Conservation (phyloP, 2,797 vertebrate genomes). For the Cuniculus paca region DNA sequence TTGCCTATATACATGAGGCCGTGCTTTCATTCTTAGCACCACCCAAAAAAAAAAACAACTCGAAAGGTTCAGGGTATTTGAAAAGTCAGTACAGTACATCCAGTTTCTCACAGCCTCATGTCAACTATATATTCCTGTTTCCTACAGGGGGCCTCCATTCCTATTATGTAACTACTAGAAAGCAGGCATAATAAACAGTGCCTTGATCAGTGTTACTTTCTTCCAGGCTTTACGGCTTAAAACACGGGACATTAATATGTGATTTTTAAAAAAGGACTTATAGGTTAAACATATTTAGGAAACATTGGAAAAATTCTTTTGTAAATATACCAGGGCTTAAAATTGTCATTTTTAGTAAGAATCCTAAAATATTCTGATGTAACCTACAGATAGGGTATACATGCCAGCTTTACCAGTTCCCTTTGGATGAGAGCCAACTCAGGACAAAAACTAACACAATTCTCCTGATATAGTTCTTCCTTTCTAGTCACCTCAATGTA, state of each 20-base stretch:
- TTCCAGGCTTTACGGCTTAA: background rate
- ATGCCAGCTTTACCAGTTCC: background rate
- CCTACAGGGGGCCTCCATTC: background rate
- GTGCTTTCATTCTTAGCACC: background rate
- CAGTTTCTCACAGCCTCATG: background rate
- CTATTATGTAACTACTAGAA: conserved; percentile 37
- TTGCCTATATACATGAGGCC: background rate
- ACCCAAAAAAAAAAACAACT: background rate
- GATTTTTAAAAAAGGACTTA: conserved; percentile 21
- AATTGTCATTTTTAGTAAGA: conserved; percentile 38
- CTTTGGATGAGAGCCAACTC: background rate
- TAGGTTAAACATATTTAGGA: conserved; percentile 49
- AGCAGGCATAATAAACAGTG: conserved; percentile 35
- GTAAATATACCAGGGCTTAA: conserved; percentile 41
- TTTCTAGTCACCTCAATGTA: background rate
- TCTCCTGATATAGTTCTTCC: background rate
- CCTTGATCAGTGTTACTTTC: conserved; percentile 27
- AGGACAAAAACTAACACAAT: background rate
- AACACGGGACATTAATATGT: conserved; percentile 10
- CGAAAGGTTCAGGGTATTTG: background rate
- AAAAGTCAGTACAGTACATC: background rate
- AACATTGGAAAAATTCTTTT: background rate
- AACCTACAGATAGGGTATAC: background rate
- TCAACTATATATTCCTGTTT: conserved; percentile 44
- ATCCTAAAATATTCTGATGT: conserved; percentile 1